Evolutionary conservation across 2,797 vertebrate species (phyloP).

Genomic region (Notamacropus eugenii): DNA sequence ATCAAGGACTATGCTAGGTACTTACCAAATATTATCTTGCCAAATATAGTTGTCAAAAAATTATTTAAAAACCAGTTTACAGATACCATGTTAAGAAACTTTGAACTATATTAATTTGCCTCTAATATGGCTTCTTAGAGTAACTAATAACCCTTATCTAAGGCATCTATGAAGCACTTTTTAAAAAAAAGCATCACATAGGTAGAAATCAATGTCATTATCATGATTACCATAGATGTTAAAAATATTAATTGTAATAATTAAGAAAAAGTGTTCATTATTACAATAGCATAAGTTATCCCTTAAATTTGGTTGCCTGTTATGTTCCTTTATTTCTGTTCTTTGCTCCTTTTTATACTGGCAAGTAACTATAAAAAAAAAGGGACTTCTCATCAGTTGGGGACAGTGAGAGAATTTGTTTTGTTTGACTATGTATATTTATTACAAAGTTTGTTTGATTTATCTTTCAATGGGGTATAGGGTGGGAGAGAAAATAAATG

Average conservation of each 20-base stretch:
- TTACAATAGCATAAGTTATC: neutral
- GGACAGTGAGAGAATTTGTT: neutral
- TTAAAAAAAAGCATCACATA: neutral
- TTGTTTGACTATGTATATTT: neutral
- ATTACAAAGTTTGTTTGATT: neutral
- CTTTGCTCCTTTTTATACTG: neutral
- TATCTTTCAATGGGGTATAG: neutral
- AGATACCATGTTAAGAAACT: neutral
- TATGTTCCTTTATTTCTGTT: neutral
- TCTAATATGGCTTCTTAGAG: neutral
- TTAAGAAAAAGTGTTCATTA: neutral
- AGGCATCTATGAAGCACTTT: neutral
- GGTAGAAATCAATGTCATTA: neutral
- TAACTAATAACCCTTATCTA: neutral
- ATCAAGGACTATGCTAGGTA: neutral
- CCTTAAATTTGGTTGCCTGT: neutral
- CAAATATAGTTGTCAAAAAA: neutral
- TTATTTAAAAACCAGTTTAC: neutral
- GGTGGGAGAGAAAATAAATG: neutral
- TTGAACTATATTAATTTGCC: neutral
- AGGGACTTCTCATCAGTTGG: neutral
- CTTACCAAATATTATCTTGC: neutral
- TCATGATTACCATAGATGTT: neutral
- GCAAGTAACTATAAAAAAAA: neutral
- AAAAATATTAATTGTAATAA: neutral